Evolutionary conservation across 23 tunicate genomes (phyloP).

Genomic region (Trididemnum nubilum): DNA sequence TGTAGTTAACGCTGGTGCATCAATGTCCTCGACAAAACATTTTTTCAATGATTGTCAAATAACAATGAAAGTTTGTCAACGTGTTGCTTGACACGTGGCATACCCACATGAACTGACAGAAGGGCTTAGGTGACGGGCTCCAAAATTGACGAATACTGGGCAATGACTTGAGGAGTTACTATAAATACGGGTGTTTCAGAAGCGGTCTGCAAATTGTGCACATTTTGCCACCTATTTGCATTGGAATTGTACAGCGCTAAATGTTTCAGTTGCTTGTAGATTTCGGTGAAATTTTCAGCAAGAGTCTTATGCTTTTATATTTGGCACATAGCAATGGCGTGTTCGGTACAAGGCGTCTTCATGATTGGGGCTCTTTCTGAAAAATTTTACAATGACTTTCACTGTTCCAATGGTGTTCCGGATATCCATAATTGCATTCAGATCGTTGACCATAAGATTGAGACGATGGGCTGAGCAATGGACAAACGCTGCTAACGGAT

Average conservation of each 20-base stretch:
- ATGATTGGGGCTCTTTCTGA: slow-evolving; percentile 5
- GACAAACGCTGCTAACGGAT: slow-evolving; percentile 17
- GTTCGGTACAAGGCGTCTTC: slow-evolving; percentile 12
- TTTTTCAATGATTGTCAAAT: not conserved
- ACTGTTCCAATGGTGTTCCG: slow-evolving; percentile 12
- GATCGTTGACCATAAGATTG: slow-evolving; percentile 13
- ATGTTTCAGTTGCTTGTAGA: not conserved
- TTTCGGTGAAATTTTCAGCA: not conserved
- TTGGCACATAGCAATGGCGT: slow-evolving; percentile 23
- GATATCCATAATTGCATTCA: slow-evolving; percentile 12
- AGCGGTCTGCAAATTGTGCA: not conserved
- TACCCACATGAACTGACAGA: not conserved
- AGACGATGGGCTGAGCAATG: slow-evolving; percentile 13
- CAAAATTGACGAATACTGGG: slow-evolving; percentile 11
- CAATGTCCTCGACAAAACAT: too few species aligned
- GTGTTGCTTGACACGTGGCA: slow-evolving; percentile 10
- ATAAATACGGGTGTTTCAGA: too few species aligned
- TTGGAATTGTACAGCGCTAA: slow-evolving; percentile 5
- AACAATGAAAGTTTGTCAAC: slow-evolving; percentile 5
- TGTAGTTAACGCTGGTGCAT: too few species aligned
- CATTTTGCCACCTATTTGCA: slow-evolving; percentile 6
- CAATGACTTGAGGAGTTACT: slow-evolving; percentile 10
- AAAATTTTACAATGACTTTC: slow-evolving; percentile 7
- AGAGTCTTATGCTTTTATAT: slow-evolving; percentile 15
- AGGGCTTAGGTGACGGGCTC: slow-evolving; percentile 13